phyloP scores from a whole-genome alignment of 2,797 vertebrate species.

The Pipistrellus pipistrellus region DNA sequence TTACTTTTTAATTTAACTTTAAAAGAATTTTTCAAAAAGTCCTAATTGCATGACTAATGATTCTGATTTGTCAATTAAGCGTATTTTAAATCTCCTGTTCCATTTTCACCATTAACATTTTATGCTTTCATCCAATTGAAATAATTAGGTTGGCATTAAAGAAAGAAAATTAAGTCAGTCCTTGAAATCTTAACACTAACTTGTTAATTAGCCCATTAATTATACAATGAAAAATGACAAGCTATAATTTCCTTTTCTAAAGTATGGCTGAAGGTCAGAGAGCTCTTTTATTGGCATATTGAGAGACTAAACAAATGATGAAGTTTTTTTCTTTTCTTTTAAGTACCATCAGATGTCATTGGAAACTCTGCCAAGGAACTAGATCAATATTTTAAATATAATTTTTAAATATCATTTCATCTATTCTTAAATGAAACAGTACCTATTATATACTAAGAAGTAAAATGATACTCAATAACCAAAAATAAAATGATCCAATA shows the following conservation, averaged over 20 bases:
- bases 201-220: constrained; percentile 78
- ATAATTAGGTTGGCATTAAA: constrained; percentile 80
- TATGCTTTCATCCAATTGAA: constrained; percentile 74
- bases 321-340: constrained; percentile 23
- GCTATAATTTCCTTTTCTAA: constrained; percentile 69
- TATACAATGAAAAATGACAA: constrained; percentile 75
- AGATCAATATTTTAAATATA: constrained; percentile 1
- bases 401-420: not conserved
- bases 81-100: constrained; percentile 28
- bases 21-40: constrained; percentile 16
- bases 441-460: not conserved
- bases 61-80: constrained; percentile 60
- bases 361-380: constrained; percentile 1
- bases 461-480: not conserved
- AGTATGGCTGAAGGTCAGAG: constrained; percentile 71
- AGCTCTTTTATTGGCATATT: constrained; percentile 33
- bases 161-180: constrained; percentile 76
- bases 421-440: constrained; percentile 14
- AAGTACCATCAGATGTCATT: constrained; percentile 8
- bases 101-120: constrained; percentile 71
- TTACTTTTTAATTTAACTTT: constrained; percentile 61
- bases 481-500: not conserved
- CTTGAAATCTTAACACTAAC: constrained; percentile 73
- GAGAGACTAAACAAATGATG: not conserved
- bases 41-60: constrained; percentile 21